Conservation (phyloP, 2,888 invertebrate species). For the Agrochola litura region DNA sequence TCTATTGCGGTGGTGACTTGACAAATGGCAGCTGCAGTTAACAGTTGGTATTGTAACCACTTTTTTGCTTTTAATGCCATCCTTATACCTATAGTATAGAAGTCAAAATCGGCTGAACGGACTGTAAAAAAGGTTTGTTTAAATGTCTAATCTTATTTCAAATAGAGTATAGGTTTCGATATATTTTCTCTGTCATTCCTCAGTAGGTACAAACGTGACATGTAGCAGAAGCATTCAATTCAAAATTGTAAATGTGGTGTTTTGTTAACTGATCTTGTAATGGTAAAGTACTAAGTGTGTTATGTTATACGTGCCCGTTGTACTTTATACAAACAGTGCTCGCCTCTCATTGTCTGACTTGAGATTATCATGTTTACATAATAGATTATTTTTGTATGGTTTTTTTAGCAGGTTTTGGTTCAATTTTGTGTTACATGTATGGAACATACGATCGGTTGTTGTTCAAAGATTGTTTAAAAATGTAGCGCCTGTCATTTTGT, state of each 20-base stretch:
- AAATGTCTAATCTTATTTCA: no score
- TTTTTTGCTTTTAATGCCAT: no score
- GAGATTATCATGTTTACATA: not conserved
- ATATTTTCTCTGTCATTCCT: slow-evolving; percentile 62
- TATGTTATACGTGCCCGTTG: slow-evolving; percentile 55
- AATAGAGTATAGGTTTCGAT: not conserved
- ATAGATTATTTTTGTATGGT: not conserved
- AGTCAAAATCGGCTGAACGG: no score
- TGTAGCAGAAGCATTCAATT: slow-evolving; percentile 54
- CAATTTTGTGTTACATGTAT: not conserved
- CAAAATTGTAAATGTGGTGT: slow-evolving; percentile 47
- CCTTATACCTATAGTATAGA: no score
- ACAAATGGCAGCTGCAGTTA: no score
- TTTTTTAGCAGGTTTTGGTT: not conserved
- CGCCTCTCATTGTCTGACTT: slow-evolving; percentile 61
- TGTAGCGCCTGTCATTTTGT: not conserved
- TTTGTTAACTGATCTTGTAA: slow-evolving; percentile 45
- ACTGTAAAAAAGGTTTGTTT: no score
- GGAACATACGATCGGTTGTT: not conserved
- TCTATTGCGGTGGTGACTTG: no score
- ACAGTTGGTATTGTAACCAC: no score
- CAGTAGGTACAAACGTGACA: slow-evolving; percentile 58
- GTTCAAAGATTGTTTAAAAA: not conserved
- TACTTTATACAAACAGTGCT: slow-evolving; percentile 57
- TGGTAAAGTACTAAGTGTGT: slow-evolving; percentile 38